Evolutionary conservation across 2,888 invertebrate species (phyloP).

Genomic region (Leptopilina myrica): DNA sequence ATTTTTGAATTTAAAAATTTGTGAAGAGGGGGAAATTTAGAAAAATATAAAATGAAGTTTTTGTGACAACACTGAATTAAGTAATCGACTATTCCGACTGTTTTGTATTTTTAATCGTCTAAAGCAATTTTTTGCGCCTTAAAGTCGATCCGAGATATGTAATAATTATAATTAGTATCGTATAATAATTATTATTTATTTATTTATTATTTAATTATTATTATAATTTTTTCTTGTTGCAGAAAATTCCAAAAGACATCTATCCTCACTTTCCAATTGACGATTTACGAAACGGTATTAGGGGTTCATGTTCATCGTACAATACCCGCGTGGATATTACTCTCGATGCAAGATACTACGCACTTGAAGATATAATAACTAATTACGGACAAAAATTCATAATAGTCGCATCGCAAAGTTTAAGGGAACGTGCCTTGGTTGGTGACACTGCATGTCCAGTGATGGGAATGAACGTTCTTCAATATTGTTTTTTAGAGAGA

Average conservation of each 20-base stretch:
- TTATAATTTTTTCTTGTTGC: conserved; percentile 51
- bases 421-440: conserved; percentile 80
- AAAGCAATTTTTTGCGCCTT: too few species aligned
- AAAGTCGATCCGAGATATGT: too few species aligned
- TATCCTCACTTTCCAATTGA: conserved; percentile 81
- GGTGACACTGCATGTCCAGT: conserved; percentile 77
- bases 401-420: conserved; percentile 83
- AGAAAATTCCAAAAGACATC: conserved; percentile 79
- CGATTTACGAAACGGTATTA: conserved; percentile 76
- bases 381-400: conserved; percentile 81
- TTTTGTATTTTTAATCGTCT: too few species aligned
- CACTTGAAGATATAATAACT: conserved; percentile 77
- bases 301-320: conserved; percentile 84
- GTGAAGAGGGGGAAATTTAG: too few species aligned
- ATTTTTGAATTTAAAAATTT: too few species aligned
- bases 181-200: too few species aligned
- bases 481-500: conserved; percentile 85
- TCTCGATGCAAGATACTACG: conserved; percentile 73
- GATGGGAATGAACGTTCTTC: conserved; percentile 78
- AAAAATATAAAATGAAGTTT: too few species aligned
- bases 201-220: too few species aligned
- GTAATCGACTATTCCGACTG: too few species aligned
- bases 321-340: conserved; percentile 79
- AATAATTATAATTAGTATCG: too few species aligned
- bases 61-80: too few species aligned